Base-by-base conservation (phyloP, 1,140 invertebrate genomes). In the Oscheius sp. region DNA sequence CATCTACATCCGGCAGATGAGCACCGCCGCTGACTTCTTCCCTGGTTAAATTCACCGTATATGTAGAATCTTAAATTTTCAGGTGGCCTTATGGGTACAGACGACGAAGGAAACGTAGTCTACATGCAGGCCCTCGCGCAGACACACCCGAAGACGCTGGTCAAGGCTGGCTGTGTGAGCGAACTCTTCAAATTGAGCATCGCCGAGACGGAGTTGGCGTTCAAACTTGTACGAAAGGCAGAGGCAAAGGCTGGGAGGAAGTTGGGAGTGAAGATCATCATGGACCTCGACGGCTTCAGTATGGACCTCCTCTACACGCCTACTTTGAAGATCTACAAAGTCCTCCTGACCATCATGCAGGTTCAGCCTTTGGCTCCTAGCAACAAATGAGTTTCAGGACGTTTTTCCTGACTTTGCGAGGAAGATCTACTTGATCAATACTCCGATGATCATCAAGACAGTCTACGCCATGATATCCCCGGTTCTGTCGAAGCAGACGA, bases 291-390 rank as follows among this genome's bases (percentile, higher is more conserved):
- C 34, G 70, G 63, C 10, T 76, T 76, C 49, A 67, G 34, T 26
- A 76, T 67, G 70, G 74, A 76, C 38, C 62, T 76, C 4, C 65
- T 76, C 18, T 76, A 76, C 64, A 73, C 74, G 0, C 74, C 74
- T 13, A 74, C 70, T 23, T 42, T 76, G 3, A 74, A 63, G 64
- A 65, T 76, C 28, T 76, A 76, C 46, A 45, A 76, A 49, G 65
- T 49, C 32, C 35, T 76, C 15, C 65, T 76, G 2, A 76, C 74
- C 28, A 23, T 76, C 20, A 31, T 76, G 36, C 74, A 76, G 63
- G 71, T 55, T 15, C 23, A 55, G 28, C 7, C 10, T 15, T 36
- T 13, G 15, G 4, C 2, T n/a, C n/a, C n/a, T n/a, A 26, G 31
- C 42, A 49, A 52, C 3, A 42, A 23, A 29, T 10, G 18, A 68